Evolutionary conservation across 2,113 vertebrate species (phyloP), one percentile per base, ranked within the genome.

Genomic region (Xiphophorus maculatus): DNA sequence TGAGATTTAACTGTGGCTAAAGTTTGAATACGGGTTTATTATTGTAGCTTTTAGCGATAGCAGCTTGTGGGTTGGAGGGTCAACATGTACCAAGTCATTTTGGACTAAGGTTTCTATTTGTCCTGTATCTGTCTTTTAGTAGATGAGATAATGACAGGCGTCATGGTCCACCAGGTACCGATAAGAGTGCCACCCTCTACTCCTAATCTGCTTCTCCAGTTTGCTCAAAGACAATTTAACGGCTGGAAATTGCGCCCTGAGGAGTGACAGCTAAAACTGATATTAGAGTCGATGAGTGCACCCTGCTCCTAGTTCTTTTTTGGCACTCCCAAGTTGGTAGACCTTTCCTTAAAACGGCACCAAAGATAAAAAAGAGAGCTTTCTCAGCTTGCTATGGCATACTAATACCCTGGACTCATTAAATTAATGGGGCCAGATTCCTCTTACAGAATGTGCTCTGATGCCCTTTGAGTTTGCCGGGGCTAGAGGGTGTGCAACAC

Each of bases 321-420:
- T 92, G 91, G 93, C 90, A 86, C 84, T 88, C 81, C 83, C 86
- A 88, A 90, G 90, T 91, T 91, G 88, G 79, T 76, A 80, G 89
- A 91, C 90, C 81, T 81, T 85, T 90, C 86, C 87, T 87, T 88
- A 89, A 91, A 92, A 91, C 81, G 91, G 69, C 80, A 84, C 84
- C 73, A 88, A 80, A 92, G 90, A 92, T 92, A 87, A 88, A 91
- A 90, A 84, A 86, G 30, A 77, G 74, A 92, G 88, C 76, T 83
- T 90, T 91, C 87, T 82, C 87, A 89, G 89, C 92, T 90, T 84
- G 89, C 86, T 88, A 90, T 88, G 82, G 93, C 93, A 94, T 94
- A 92, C 92, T 93, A 94, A 94, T 94, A 91, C 91, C 85, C 87
- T 91, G 90, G 87, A 92, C 93, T 95, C 93, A 94, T 94, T 94